Conservation (phyloP, 1,140 invertebrate genomes). For the Rhizoglyphus robini region DNA sequence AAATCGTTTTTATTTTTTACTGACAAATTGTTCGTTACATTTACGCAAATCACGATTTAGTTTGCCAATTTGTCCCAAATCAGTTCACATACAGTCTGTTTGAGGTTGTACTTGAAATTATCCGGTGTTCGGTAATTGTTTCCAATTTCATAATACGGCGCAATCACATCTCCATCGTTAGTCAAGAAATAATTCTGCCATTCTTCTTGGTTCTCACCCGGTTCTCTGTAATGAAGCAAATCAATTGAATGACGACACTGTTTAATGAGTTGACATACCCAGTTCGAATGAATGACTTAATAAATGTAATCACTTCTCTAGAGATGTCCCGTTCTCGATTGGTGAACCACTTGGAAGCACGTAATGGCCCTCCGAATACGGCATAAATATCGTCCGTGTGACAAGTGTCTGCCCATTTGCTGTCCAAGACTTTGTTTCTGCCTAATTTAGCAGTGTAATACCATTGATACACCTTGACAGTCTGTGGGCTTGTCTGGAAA, state of each 20-base stretch:
- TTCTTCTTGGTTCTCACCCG: not conserved
- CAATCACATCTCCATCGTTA: not conserved
- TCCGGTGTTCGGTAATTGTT: not conserved
- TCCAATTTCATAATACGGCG: slow-evolving; percentile 15
- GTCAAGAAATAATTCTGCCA: slow-evolving; percentile 4
- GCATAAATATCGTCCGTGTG: slow-evolving; percentile 92
- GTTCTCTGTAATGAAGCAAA: not conserved
- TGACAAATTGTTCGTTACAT: too few species aligned
- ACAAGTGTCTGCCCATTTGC: slow-evolving; percentile 75
- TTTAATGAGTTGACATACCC: not conserved
- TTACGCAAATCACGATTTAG: too few species aligned
- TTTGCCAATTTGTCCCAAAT: slow-evolving; percentile 14
- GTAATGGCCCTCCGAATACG: slow-evolving; percentile 78
- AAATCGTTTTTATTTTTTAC: too few species aligned
- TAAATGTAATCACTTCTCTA: not conserved
- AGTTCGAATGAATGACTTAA: not conserved
- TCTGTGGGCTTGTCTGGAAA: not conserved
- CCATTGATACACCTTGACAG: slow-evolving; percentile 12
- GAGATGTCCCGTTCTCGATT: slow-evolving; percentile 13
- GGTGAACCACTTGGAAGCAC: not conserved
- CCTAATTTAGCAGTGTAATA: slow-evolving; percentile 11
- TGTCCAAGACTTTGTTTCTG: not conserved
- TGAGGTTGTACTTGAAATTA: slow-evolving; percentile 7
- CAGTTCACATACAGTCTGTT: slow-evolving; percentile 12
- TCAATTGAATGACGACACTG: not conserved